phyloP scores from a whole-genome alignment of 2,797 vertebrate species.

The Falco naumanni region DNA sequence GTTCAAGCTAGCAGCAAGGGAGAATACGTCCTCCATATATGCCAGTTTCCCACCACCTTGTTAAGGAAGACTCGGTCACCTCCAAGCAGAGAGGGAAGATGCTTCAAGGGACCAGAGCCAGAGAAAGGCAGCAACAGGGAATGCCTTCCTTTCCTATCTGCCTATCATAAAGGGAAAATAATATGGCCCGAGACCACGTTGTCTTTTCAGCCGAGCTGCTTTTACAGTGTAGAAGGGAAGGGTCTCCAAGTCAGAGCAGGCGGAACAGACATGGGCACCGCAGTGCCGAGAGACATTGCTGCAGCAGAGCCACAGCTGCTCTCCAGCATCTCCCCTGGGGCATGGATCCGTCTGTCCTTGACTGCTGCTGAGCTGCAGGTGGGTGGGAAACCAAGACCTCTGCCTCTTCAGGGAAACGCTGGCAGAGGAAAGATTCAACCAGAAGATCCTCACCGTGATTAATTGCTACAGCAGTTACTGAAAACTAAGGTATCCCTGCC shows the following conservation, averaged over 20 bases:
- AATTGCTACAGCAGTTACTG: not conserved
- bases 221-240: not conserved
- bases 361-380: rapidly evolving
- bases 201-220: not conserved
- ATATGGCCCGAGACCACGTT: not conserved
- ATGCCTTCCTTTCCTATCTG: not conserved
- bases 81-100: not conserved
- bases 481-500: not conserved
- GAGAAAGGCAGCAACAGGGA: not conserved
- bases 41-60: not conserved
- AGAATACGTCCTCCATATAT: not conserved
- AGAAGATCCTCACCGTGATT: not conserved
- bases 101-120: not conserved
- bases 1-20: not conserved
- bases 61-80: not conserved
- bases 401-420: not conserved
- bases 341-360: rapidly evolving
- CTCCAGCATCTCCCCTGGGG: rapidly evolving
- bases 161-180: not conserved
- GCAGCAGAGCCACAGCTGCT: not conserved
- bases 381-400: not conserved
- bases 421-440: not conserved
- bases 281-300: rapidly evolving
- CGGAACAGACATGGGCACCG: rapidly evolving
- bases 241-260: not conserved